A percentile compares a stretch with the other conserved stretches of the same genome.
Evolutionary conservation across 2,797 vertebrate genomes (phyloP).

Genomic region (Pangasius djambal): DNA sequence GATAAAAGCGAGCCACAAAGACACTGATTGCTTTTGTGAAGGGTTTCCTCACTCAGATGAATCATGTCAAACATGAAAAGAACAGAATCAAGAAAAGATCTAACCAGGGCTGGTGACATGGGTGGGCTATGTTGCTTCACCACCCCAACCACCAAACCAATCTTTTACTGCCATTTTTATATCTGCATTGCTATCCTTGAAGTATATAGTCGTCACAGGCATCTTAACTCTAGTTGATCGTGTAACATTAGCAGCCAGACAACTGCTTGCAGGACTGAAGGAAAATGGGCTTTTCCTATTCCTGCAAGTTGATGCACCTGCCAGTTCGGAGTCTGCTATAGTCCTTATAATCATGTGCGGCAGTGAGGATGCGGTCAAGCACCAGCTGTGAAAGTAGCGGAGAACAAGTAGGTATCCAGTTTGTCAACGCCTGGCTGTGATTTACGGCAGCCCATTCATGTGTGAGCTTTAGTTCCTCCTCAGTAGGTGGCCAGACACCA

Average conservation of each 20-base stretch:
- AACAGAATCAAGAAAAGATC: neutral
- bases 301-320: neutral
- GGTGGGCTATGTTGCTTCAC: neutral
- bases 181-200: neutral
- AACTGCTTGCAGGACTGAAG: neutral
- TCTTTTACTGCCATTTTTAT: neutral
- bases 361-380: neutral
- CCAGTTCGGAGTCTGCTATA: neutral
- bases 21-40: conserved; percentile 11
- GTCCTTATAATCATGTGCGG: neutral
- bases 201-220: neutral
- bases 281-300: neutral
- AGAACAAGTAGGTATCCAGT: neutral
- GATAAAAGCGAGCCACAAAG: conserved; percentile 22
- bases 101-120: neutral
- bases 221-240: neutral
- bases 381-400: neutral
- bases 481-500: neutral
- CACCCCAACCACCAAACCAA: neutral
- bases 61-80: conserved; percentile 21
- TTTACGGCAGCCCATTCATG: neutral
- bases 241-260: neutral
- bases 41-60: neutral
- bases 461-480: neutral
- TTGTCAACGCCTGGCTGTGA: neutral